Evolutionary conservation across 2,797 vertebrate species (phyloP).

Genomic region (Nyctalus aviator): DNA sequence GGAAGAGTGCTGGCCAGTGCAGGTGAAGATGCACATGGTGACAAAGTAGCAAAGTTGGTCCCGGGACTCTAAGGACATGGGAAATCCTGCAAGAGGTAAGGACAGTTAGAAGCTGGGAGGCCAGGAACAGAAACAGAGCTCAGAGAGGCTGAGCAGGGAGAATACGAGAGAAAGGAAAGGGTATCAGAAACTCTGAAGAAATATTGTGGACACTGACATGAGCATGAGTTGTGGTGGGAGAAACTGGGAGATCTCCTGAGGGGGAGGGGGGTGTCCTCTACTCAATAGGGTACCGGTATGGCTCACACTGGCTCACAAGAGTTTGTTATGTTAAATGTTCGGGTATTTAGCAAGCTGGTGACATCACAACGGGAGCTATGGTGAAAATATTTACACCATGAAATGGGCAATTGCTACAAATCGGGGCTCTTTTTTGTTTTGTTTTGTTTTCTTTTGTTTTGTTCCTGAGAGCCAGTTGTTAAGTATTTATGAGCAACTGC

Average conservation of each 20-base stretch:
- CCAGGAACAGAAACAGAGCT: not conserved
- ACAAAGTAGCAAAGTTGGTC: conserved; percentile 86
- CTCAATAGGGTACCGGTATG: not conserved
- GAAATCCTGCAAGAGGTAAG: conserved; percentile 79
- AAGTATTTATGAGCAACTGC: not conserved
- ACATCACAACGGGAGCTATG: fast-evolving
- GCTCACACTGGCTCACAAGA: not conserved
- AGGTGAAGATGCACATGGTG: conserved; percentile 89
- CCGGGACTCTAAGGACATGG: conserved; percentile 83
- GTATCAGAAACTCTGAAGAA: not conserved
- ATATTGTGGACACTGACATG: not conserved
- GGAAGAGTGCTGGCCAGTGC: conserved; percentile 88
- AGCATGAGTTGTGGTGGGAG: not conserved
- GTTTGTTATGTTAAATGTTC: not conserved
- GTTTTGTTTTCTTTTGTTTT: too few relatives aligned
- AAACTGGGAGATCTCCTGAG: not conserved
- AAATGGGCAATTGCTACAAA: not conserved
- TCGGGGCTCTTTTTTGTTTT: too few relatives aligned
- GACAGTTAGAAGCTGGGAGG: not conserved
- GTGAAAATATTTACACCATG: not conserved
- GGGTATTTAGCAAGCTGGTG: not conserved
- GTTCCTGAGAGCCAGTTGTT: not conserved
- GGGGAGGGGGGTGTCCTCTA: too few relatives aligned
- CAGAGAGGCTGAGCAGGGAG: not conserved
- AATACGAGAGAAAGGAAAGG: not conserved